phyloP scores from a whole-genome alignment of 64 coral and sea anemone genomes.

The Porites australiensis region DNA sequence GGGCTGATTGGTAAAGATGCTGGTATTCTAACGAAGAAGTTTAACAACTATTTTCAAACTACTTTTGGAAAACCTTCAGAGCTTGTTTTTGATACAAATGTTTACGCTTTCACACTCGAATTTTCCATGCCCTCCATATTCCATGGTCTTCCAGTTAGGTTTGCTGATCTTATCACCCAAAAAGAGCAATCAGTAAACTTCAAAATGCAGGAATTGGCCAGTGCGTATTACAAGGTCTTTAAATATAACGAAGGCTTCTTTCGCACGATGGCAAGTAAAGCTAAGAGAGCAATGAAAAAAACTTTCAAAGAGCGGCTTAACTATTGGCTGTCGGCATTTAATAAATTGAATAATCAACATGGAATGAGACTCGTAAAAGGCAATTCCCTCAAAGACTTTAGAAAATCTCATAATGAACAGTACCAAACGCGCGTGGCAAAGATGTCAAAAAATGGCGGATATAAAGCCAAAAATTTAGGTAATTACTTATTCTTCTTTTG shows the following conservation, averaged over 20 bases:
- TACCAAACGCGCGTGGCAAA: background rate
- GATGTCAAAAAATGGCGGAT: background rate
- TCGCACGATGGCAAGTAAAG: background rate
- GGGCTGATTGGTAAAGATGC: constrained; percentile 68
- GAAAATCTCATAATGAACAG: constrained; percentile 4
- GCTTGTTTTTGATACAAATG: constrained; percentile 82
- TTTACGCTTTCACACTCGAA: constrained; percentile 77
- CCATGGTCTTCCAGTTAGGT: constrained; percentile 9
- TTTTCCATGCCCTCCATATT: constrained; percentile 63
- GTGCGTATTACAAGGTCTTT: constrained; percentile 77
- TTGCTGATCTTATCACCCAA: constrained; percentile 1
- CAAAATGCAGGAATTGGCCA: constrained; percentile 67
- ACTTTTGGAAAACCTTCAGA: constrained; percentile 60
- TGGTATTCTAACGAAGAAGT: constrained; percentile 43
- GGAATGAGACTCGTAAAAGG: background rate
- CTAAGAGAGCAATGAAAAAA: background rate
- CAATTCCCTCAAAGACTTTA: background rate
- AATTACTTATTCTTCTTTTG: background rate
- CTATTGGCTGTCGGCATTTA: background rate
- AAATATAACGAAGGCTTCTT: constrained; percentile 70
- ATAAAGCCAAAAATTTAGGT: background rate
- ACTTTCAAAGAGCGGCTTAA: background rate
- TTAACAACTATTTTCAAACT: constrained; percentile 70
- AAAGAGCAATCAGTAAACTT: background rate
- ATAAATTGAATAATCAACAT: background rate